Evolutionary conservation across 2,888 invertebrate species (phyloP).

Genomic region (Cinara cedri): DNA sequence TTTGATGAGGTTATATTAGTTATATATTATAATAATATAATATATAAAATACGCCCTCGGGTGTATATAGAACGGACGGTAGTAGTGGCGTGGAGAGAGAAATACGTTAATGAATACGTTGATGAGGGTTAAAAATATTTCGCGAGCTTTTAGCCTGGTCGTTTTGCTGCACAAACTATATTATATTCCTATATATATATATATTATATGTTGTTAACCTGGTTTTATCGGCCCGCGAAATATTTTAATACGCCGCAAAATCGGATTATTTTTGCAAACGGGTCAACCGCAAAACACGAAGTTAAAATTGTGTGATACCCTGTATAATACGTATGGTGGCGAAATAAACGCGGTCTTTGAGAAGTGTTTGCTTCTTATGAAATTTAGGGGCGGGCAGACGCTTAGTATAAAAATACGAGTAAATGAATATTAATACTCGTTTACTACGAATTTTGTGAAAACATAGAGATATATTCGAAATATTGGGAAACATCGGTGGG

Average conservation of each 20-base stretch:
- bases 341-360: too few species aligned
- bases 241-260: conserved; percentile 23
- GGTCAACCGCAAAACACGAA: too few species aligned
- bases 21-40: background rate
- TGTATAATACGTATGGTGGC: too few species aligned
- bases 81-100: background rate
- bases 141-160: conserved; percentile 38
- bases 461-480: too few species aligned
- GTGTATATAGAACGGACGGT: conserved; percentile 4
- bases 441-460: too few species aligned
- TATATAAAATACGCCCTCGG: conserved; percentile 47
- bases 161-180: conserved; percentile 3
- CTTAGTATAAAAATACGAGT: too few species aligned
- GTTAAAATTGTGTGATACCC: too few species aligned
- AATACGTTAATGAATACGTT: conserved; percentile 54
- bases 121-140: conserved; percentile 54
- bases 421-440: too few species aligned
- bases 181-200: background rate
- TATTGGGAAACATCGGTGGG: too few species aligned
- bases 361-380: too few species aligned
- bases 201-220: conserved; percentile 39
- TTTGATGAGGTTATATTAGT: conserved; percentile 43
- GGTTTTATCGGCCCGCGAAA: conserved; percentile 23
- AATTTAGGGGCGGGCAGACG: too few species aligned
- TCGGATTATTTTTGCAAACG: conserved; percentile 30